Evolutionary conservation across 2,797 vertebrate genomes (phyloP).

Genomic region (Onychomys arenicola): DNA sequence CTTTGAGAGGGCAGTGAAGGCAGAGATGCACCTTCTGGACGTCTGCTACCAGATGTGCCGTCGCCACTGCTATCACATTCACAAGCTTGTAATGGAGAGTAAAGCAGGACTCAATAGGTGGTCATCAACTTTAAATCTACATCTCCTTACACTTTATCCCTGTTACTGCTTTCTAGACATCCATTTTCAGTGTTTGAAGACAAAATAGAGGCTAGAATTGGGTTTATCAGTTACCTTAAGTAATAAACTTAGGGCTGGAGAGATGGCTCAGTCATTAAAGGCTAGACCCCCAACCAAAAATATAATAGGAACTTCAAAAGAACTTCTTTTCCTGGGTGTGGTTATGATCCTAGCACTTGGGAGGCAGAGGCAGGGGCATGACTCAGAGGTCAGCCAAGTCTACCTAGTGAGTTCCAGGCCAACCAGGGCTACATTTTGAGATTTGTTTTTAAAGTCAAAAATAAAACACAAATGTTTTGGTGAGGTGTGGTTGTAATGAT

Average conservation of each 20-base stretch:
- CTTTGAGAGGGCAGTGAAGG: constrained; percentile 81
- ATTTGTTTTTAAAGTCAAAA: neutral
- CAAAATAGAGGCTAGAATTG: neutral
- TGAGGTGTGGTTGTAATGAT: neutral
- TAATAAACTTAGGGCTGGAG: neutral
- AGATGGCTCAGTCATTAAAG: neutral
- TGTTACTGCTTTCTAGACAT: constrained; percentile 1
- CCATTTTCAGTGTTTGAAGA: neutral
- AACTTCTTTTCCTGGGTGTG: neutral
- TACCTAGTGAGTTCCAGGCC: neutral
- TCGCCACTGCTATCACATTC: constrained; percentile 88
- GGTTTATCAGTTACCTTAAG: neutral
- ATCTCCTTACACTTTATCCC: neutral
- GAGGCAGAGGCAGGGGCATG: neutral
- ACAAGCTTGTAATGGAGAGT: constrained; percentile 77
- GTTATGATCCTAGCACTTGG: neutral
- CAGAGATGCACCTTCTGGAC: constrained; percentile 89
- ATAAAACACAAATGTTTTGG: neutral
- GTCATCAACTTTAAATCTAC: neutral
- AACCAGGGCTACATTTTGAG: neutral
- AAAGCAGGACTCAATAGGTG: constrained; percentile 73
- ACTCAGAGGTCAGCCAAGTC: neutral
- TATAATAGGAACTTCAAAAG: neutral
- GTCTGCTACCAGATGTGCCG: constrained; percentile 89
- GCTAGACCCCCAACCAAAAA: neutral